phyloP scores from a whole-genome alignment of 2,113 vertebrate genomes.

The Xiphorhynchus elegans region DNA sequence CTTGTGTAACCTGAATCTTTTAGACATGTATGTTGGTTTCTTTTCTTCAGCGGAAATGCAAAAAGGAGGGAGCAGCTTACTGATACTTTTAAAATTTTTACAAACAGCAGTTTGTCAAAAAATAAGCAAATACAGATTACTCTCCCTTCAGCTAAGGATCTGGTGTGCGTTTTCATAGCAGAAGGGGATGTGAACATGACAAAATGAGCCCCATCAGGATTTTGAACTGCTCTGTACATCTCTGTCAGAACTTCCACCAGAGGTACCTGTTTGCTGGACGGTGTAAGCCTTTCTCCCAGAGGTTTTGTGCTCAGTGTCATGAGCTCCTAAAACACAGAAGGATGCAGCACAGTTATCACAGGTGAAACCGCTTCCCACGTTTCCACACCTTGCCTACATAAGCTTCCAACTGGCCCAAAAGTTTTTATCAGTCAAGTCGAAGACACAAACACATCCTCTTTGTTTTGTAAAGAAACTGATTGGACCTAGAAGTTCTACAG shows the following conservation, averaged over 20 bases:
- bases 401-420: neutral
- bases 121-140: neutral
- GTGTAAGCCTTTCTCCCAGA: slow-evolving; percentile 84
- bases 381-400: neutral
- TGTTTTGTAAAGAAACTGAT: neutral
- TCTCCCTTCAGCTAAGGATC: neutral
- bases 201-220: neutral
- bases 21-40: neutral
- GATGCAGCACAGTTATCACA: neutral
- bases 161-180: neutral
- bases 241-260: neutral
- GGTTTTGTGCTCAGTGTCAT: slow-evolving; percentile 86
- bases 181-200: neutral
- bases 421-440: neutral
- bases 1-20: neutral
- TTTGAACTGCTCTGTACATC: neutral
- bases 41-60: neutral
- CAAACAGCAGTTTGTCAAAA: neutral
- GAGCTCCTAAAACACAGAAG: slow-evolving; percentile 81
- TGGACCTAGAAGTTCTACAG: neutral
- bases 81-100: neutral
- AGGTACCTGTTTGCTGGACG: slow-evolving; percentile 87
- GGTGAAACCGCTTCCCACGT: neutral
- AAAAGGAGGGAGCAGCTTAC: neutral
- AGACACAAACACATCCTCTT: neutral